Evolutionary conservation across 2,113 vertebrate species (phyloP), one percentile per base, ranked within the genome.

Genomic region (Poeciliopsis turrubarensis): DNA sequence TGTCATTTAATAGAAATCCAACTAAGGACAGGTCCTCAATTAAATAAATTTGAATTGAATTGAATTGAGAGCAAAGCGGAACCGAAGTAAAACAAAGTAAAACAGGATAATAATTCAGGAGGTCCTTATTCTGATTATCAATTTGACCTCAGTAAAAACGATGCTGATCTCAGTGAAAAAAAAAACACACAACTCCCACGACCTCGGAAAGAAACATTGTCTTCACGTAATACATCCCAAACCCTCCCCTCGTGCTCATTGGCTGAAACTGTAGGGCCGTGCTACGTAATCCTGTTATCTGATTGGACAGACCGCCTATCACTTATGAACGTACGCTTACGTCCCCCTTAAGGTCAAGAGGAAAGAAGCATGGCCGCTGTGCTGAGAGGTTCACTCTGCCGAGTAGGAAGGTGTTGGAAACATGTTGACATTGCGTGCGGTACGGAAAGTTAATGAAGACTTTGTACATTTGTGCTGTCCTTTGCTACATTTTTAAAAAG

Each of bases 331-430:
- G 81, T 83, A 14, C 1, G 9, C 3, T 60, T 14, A 66, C 86
- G 84, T 77, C 79, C 80, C 17, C 41, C 75, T 77, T 72, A 85
- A 89, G 90, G 91, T 91, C 89, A 90, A 79, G 76, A 86, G 82
- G 68, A 86, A 89, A 89, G 83, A 94, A 95, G 92, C 79, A 95
- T 95, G 95, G 95, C 95, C 73, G 94, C 93, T 65, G 76, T 94
- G 73, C 69, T 95, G 31, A 92, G 92, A 87, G 86, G 88, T 37
- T 91, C 91, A 85, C 89, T 87, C 72, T 93, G 70, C 72, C 69
- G 94, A 29, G 80, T 90, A 60, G 89, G 89, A 86, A 88, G 90
- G 74, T 92, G 86, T 63, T 65, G 62, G 63, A 91, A 86, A 61
- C 86, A 94, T 95, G 94, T 89, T 85, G 77, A 76, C 80, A 87